Base-by-base conservation (phyloP, 2,888 invertebrate species). In the Dasysyrphus tricinctus region DNA sequence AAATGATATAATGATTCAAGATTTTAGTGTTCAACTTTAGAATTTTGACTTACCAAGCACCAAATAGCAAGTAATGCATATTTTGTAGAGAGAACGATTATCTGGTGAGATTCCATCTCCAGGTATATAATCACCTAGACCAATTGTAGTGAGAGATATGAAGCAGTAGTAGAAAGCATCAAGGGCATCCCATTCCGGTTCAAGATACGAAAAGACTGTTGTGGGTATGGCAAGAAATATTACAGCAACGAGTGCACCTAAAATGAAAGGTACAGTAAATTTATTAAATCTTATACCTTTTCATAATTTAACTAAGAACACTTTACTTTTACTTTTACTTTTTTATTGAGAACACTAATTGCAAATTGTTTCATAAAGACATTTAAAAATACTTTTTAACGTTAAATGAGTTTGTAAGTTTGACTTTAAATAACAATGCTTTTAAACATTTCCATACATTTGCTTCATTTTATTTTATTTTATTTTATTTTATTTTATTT, bases 141-240 rank as follows among this genome's bases (percentile, higher is more conserved):
- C 97, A 90, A 98, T 96, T 86, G 97, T 97, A 32, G 97, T 97
- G 88, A 98, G 93, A 14, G 97, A 97, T 89, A 98, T 96, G 93
- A 97, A 97, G 93, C 97, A 97, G 93, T 97, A 98, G 93, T 98
- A 98, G 90, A 98, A 94, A 0, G 97, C 96, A 93, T 98, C 98
- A 88, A 98, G 93, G 92, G 95, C 96, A 91, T 96, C 96, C 97
- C 97, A 97, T 9, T 95, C 95, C 0, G 96, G 95, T 92, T 98
- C 98, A 84, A 98, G 92, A 63, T 93, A 92, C 19, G 96, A 94
- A 93, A 97, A 97, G 59, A 96, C 93, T 39, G 93, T 94, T 0
- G 97, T 96, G 0, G 98, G 98, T 57, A 97, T 92, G 75, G 96
- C 92, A 90, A 97, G 94, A 93, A 96, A 95, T 89, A 96, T 90